Percentiles rank a stretch among this genome's conserved stretches.
phyloP scores from a whole-genome alignment of 2,797 vertebrate genomes.

The Acrocephalus scirpaceus region DNA sequence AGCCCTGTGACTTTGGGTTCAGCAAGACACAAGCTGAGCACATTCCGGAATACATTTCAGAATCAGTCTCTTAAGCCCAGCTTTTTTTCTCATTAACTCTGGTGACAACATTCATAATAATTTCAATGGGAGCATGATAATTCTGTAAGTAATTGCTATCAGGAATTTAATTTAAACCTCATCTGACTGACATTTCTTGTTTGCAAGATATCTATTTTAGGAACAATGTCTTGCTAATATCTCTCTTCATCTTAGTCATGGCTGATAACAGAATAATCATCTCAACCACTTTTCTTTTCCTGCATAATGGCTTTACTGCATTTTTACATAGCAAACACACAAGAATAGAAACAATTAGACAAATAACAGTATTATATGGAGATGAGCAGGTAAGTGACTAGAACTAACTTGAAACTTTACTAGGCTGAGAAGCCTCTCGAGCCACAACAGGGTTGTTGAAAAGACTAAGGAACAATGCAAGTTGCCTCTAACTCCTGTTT shows the following conservation, averaged over 20 bases:
- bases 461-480: background rate
- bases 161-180: slow-evolving; percentile 60
- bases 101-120: slow-evolving; percentile 28
- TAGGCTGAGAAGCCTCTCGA: background rate
- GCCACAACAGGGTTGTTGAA: background rate
- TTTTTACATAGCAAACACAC: slow-evolving; percentile 56
- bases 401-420: background rate
- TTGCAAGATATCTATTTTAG: slow-evolving; percentile 69
- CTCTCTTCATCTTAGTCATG: slow-evolving; percentile 72
- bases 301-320: slow-evolving; percentile 51
- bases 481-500: background rate
- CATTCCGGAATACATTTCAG: background rate
- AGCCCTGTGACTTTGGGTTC: background rate
- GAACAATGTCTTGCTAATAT: slow-evolving; percentile 69
- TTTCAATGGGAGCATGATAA: slow-evolving; percentile 41
- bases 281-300: slow-evolving; percentile 50
- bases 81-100: slow-evolving; percentile 45
- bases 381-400: slow-evolving; percentile 22
- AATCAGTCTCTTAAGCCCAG: background rate
- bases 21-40: background rate
- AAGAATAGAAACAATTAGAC: slow-evolving; percentile 63
- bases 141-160: slow-evolving; percentile 55
- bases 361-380: slow-evolving; percentile 55
- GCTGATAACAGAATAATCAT: slow-evolving; percentile 69
- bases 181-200: slow-evolving; percentile 63